Conservation (phyloP, 2,888 invertebrate genomes). For the Cheilosia pagana region DNA sequence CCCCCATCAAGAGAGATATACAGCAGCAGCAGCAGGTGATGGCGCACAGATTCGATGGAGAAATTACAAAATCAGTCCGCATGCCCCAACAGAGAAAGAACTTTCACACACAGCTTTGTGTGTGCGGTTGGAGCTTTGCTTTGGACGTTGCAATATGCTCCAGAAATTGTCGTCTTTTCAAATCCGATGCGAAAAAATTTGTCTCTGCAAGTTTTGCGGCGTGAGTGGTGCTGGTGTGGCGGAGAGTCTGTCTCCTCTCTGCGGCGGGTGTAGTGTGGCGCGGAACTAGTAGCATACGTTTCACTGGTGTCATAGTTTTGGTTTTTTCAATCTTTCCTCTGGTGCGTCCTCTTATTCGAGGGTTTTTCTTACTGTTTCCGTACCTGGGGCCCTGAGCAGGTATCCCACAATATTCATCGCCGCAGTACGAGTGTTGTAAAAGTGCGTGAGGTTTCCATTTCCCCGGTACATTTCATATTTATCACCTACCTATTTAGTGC, state of each 20-base stretch:
- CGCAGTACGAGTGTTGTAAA: conserved; percentile 33
- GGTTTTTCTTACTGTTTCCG: conserved; percentile 46
- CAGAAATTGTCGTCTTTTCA: conserved; percentile 69
- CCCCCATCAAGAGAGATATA: conserved; percentile 40
- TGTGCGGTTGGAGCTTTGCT: conserved; percentile 54
- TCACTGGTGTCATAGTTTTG: conserved; percentile 59
- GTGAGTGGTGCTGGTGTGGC: conserved; percentile 73
- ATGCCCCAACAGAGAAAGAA: conserved; percentile 74
- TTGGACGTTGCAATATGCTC: conserved; percentile 70
- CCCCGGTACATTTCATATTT: conserved; percentile 27
- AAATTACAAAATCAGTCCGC: conserved; percentile 72
- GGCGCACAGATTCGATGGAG: conserved; percentile 57
- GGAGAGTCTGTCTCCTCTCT: conserved; percentile 74
- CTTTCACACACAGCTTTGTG: conserved; percentile 71
- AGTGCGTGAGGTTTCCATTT: conserved; percentile 52
- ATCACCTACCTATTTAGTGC: not conserved
- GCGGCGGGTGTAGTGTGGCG: conserved; percentile 74
- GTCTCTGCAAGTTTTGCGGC: conserved; percentile 74
- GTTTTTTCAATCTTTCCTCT: conserved; percentile 18
- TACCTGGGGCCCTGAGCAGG: conserved; percentile 59
- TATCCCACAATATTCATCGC: conserved; percentile 32
- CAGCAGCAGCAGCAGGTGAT: conserved; percentile 53
- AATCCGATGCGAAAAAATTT: conserved; percentile 63
- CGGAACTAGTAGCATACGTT: conserved; percentile 75
- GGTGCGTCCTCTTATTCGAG: conserved; percentile 39